These are phyloP conservation scores for Platysternon megacephalum DNA, from an alignment of 2,113 vertebrate species.

Conservation along the genomic window DNA sequence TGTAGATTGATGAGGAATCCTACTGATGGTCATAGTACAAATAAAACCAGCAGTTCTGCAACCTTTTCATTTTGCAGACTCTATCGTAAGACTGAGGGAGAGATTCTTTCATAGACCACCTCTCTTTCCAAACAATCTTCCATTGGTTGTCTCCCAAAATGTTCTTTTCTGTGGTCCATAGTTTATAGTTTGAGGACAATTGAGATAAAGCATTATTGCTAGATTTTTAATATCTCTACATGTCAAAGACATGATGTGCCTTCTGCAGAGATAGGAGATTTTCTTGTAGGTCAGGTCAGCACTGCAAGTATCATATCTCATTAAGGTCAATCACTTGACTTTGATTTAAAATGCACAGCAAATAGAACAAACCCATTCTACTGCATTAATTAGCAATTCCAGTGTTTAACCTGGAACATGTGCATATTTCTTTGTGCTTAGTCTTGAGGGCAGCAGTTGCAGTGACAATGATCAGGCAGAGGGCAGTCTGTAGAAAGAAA, in stretches of 20 bases:
- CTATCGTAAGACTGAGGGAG: background rate
- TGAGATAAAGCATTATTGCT: background rate
- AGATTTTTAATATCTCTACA: background rate
- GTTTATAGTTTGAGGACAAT: background rate
- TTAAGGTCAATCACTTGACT: background rate
- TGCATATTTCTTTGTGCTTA: background rate
- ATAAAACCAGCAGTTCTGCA: background rate
- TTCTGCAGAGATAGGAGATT: background rate
- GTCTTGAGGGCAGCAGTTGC: background rate
- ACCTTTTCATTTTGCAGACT: background rate
- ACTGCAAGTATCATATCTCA: background rate
- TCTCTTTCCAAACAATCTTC: background rate
- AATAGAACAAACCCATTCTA: background rate
- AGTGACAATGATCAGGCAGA: background rate
- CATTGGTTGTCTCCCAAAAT: background rate
- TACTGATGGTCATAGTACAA: background rate
- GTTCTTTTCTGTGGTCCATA: background rate
- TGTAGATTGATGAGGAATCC: background rate
- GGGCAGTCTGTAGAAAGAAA: background rate
- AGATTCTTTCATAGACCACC: background rate
- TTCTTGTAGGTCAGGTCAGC: background rate
- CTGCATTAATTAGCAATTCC: background rate
- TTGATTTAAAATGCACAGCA: background rate
- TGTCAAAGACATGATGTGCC: background rate
- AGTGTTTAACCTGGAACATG: rapidly evolving